Evolutionary conservation across 2,113 vertebrate genomes (phyloP).

Genomic region (Ptilorrhoa leucosticta): DNA sequence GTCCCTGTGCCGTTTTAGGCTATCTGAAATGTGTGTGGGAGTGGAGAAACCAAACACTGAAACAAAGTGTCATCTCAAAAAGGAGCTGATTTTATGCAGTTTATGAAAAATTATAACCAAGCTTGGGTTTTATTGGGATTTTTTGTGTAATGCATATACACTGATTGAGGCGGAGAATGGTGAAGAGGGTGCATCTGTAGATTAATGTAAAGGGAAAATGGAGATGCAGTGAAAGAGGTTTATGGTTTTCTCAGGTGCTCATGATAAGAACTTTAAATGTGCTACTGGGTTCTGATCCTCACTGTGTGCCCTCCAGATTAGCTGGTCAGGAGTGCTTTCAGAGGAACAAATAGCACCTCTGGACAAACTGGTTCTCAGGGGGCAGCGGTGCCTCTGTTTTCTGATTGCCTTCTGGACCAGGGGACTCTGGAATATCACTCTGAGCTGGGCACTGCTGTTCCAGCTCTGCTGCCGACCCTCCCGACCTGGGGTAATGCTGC

Average conservation of each 20-base stretch:
- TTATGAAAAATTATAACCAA: neutral
- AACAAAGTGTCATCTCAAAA: neutral
- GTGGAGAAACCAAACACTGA: neutral
- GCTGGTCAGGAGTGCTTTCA: neutral
- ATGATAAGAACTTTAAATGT: neutral
- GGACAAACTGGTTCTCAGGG: neutral
- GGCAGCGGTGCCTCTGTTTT: neutral
- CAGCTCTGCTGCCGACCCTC: neutral
- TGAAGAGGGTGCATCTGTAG: neutral
- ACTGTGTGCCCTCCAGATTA: neutral
- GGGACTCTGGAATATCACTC: neutral
- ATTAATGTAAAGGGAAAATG: neutral
- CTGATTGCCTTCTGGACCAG: neutral
- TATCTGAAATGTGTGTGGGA: neutral
- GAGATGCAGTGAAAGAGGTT: neutral
- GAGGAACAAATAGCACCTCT: neutral
- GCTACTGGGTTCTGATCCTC: neutral
- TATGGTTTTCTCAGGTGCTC: neutral
- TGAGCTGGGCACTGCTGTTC: neutral
- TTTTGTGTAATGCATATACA: neutral
- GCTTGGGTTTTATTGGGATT: neutral
- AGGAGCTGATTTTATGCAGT: neutral
- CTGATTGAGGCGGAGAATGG: neutral
- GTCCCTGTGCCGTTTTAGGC: slow-evolving; percentile 17
- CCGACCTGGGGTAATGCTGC: neutral